Base-by-base conservation (phyloP, 2,888 invertebrate species). In the Stenotaenia linearis region DNA sequence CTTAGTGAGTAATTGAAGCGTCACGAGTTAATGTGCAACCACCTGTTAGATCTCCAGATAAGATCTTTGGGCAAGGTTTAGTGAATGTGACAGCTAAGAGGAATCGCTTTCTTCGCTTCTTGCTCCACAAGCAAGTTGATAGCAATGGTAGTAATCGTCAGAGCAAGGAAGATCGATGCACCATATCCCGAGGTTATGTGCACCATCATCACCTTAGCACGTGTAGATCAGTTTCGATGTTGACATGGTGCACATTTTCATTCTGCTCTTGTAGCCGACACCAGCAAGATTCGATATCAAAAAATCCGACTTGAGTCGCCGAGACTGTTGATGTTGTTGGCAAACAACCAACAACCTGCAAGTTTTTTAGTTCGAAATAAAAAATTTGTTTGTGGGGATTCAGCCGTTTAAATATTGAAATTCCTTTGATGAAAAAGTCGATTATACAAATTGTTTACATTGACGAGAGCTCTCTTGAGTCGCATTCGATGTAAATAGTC, bases 171-270 rank as follows among this genome's bases (percentile, higher is more conserved):
- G 56, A 56, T 56, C 56, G 56, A 56, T 56, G 56, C 56, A 56
- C 56, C 56, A 56, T 18, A 56, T 56, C 56, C 56, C 9, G 56
- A 56, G 56, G 56, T 56, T 56, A 56, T 56, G 56, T 56, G 56
- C 56, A 56, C 56, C n/a, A 56, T 56, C 56, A 56, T 56, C 56
- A 56, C 56, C 56, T 56, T 56, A 56, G 56, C 56, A 21, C 56
- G 56, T 56, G 56, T 56, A 56, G 56, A 56, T 56, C 56, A 21
- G 56, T 21, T 10, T 56, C 56, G 56, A 56, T 56, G 56, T 56
- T 56, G 56, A 56, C 56, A 56, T 56, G 56, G 56, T 56, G 56
- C 56, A 56, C 56, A 56, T 56, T 56, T 56, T 56, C 56, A 56
- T 56, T 56, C 56, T 56, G 56, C n/a, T 56, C n/a, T 56, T 56